These are phyloP conservation scores for Ciconia boyciana DNA, from an alignment of 2,113 vertebrate genomes.

Conservation along the genomic window DNA sequence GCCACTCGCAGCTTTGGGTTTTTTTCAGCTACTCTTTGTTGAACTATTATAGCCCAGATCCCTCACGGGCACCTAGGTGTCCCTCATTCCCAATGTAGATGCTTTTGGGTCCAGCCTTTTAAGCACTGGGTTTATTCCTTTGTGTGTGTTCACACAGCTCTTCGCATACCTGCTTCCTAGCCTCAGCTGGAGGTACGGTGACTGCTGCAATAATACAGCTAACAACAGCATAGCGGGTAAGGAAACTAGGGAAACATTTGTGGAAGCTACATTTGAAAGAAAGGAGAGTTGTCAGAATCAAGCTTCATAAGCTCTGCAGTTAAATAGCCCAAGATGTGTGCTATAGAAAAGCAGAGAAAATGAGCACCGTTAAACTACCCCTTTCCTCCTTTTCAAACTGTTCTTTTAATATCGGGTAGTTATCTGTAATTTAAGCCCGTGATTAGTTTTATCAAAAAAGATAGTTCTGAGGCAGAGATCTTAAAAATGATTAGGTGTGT, in stretches of 20 bases:
- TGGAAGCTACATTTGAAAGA: neutral
- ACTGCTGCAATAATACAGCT: neutral
- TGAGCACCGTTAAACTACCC: neutral
- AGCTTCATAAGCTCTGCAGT: neutral
- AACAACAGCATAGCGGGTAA: neutral
- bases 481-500: constrained; percentile 32
- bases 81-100: neutral
- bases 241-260: neutral
- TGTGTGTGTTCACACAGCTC: neutral
- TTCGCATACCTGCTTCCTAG: neutral
- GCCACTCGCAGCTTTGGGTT: neutral
- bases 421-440: constrained; percentile 61
- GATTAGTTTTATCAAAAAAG: constrained; percentile 64
- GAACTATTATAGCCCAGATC: neutral
- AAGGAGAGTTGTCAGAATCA: constrained; percentile 29
- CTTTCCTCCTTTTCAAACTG: constrained; percentile 15
- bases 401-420: constrained; percentile 37
- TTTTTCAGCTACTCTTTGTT: neutral
- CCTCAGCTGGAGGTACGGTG: neutral
- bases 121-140: neutral
- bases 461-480: constrained; percentile 49
- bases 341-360: constrained; percentile 36
- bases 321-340: constrained; percentile 41
- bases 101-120: constrained; percentile 8
- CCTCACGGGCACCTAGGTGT: neutral